Base-by-base conservation (phyloP, 2,888 invertebrate genomes). In the Artemia sinica region DNA sequence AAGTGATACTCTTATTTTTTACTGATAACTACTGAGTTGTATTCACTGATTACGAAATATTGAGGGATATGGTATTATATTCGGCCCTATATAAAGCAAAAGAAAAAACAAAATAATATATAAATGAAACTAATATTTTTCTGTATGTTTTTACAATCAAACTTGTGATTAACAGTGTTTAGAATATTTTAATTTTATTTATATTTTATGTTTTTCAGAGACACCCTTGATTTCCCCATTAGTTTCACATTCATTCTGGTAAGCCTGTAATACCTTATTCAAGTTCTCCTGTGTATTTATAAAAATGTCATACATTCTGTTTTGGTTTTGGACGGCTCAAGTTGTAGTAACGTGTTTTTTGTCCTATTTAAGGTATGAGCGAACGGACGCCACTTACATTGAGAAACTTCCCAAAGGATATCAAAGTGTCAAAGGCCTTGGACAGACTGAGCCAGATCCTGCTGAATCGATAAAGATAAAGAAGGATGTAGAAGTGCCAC, bases 381-480 rank as follows among this genome's bases (percentile, higher is more conserved):
- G 86, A 72, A 81, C 77, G 0, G 68, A 77, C 0, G 85, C 94
- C 0, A 84, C 89, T 73, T 86, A 85, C 76, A 82, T 93, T 52
- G 83, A 83, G 14, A 87, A 88, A 75, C 80, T 91, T 68, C 92
- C 93, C 0, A 81, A 84, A 63, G 88, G 88, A 71, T 87, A 85
- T 75, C 91, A 96, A 78, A 93, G 93, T 73, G 87, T 87, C 66
- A 89, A 89, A 81, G 96, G 95, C 76, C 75, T 86, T 70, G 97
- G 97, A 8, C 81, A 82, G 74, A 93, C 92, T 7, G 82, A 84
- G 74, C 97, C 97, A 0, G 85, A 94, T 81, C 89, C 91, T 0
- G 77, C 77, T 0, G 79, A 80, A 67, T 77, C 80, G 18, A 77
- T 81, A 70, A 75, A 69, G 69, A 50, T 69, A 48, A 28, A 63